Evolutionary conservation across 1,140 invertebrate genomes (phyloP).

Genomic region (Drosophila malerkotliana): DNA sequence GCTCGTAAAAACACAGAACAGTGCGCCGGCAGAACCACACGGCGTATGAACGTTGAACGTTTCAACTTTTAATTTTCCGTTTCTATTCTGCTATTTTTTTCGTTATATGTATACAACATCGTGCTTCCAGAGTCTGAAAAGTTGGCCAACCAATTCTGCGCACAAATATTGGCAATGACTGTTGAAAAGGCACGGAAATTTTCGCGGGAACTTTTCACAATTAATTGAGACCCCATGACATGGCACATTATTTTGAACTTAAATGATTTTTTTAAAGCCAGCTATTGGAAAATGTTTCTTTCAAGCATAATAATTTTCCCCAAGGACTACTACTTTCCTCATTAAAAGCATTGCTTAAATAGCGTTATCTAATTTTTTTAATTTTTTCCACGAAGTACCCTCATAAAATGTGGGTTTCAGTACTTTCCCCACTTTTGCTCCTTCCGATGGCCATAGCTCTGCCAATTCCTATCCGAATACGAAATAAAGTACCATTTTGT

Average conservation of each 20-base stretch:
- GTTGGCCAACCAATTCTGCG: slow-evolving; percentile 27
- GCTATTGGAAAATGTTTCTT: no score
- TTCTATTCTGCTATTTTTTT: slow-evolving; percentile 13
- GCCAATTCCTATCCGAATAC: no score
- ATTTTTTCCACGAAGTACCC: no score
- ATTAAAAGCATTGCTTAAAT: no score
- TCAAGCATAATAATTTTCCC: no score
- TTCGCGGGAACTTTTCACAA: slow-evolving; percentile 42
- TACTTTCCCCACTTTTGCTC: no score
- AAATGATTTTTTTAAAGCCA: slow-evolving; percentile 13
- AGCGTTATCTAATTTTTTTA: no score
- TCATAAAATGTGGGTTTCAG: no score
- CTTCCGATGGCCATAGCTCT: no score
- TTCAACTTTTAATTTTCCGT: slow-evolving; percentile 3
- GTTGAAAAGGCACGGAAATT: slow-evolving; percentile 32
- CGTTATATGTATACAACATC: slow-evolving; percentile 27
- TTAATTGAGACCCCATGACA: slow-evolving; percentile 66
- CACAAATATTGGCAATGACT: slow-evolving; percentile 64
- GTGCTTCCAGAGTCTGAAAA: slow-evolving; percentile 42
- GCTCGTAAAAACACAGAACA: neutral
- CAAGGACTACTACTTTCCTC: no score
- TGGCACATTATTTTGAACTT: slow-evolving; percentile 29
- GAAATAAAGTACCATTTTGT: no score
- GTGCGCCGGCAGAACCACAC: slow-evolving; percentile 5
- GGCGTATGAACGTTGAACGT: slow-evolving; percentile 53